Evolutionary conservation across 2,888 invertebrate genomes (phyloP).

Genomic region (Esperia sulphurella): DNA sequence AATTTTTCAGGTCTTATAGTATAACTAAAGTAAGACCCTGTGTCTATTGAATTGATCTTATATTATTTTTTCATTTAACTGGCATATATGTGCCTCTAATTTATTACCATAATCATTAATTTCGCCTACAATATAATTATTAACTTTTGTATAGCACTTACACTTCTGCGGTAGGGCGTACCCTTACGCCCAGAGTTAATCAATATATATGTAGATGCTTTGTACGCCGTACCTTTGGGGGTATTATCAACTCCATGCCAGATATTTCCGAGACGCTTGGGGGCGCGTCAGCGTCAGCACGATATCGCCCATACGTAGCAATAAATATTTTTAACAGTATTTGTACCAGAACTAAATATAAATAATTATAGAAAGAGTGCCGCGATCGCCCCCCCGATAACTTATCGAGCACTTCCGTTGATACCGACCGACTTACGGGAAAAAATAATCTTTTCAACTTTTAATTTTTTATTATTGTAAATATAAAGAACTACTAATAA

Average conservation of each 20-base stretch:
- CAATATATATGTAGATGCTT: no score
- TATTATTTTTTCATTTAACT: no score
- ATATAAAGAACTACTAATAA: neutral
- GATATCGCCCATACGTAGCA: conserved; percentile 17
- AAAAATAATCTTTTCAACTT: neutral
- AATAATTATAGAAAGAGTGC: conserved; percentile 7
- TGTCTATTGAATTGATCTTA: no score
- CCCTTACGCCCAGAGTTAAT: neutral
- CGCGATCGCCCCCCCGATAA: conserved; percentile 9
- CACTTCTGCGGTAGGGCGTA: no score
- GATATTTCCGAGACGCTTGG: neutral
- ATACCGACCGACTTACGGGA: conserved; percentile 4
- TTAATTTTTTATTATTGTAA: neutral
- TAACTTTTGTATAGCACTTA: no score
- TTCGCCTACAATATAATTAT: no score
- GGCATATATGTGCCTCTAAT: no score
- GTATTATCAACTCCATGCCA: neutral
- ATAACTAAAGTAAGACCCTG: no score
- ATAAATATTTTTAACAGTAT: conserved; percentile 27
- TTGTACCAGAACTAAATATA: conserved; percentile 13
- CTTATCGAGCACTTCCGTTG: conserved; percentile 10
- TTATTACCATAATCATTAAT: no score
- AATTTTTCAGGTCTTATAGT: no score
- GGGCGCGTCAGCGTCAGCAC: conserved; percentile 2
- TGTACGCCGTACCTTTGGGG: no score